Conservation (phyloP, 30 jellyfish, hydroid and myxozoan genomes). For the Aurelia sp. region DNA sequence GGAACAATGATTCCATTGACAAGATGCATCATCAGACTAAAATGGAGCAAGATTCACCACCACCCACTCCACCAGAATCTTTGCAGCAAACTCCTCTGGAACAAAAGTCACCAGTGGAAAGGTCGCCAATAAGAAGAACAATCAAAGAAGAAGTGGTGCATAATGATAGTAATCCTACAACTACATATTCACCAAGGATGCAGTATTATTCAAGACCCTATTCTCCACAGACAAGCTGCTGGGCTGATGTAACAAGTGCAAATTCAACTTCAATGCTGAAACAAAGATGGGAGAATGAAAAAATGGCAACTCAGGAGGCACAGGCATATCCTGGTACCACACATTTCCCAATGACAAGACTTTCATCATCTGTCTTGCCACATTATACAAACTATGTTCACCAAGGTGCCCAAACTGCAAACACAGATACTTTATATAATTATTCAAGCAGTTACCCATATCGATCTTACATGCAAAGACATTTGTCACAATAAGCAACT, state of each 20-base stretch:
- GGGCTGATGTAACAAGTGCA: slow-evolving; percentile 9
- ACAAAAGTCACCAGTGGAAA: background rate
- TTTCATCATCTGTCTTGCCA: slow-evolving; percentile 42
- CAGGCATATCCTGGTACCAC: background rate
- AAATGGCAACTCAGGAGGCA: background rate
- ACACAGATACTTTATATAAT: slow-evolving; percentile 4
- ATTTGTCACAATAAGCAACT: slow-evolving; percentile 15
- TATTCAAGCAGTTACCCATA: slow-evolving; percentile 39
- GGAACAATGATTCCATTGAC: too few relatives aligned
- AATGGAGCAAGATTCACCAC: too few relatives aligned
- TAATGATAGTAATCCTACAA: background rate
- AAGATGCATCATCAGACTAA: too few relatives aligned
- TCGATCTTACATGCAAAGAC: slow-evolving; percentile 42
- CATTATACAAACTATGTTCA: slow-evolving; percentile 33
- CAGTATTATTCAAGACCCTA: slow-evolving; percentile 31
- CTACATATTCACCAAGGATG: slow-evolving; percentile 19
- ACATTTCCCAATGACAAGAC: slow-evolving; percentile 44
- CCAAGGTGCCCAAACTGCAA: slow-evolving; percentile 7
- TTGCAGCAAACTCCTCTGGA: background rate
- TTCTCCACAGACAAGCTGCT: background rate
- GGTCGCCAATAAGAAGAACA: background rate
- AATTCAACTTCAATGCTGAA: background rate
- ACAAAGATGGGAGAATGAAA: slow-evolving; percentile 39
- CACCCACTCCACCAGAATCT: too few relatives aligned
- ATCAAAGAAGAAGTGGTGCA: background rate